Evolutionary conservation across 2,888 invertebrate species (phyloP).

Genomic region (Meghimatium bilineatum): DNA sequence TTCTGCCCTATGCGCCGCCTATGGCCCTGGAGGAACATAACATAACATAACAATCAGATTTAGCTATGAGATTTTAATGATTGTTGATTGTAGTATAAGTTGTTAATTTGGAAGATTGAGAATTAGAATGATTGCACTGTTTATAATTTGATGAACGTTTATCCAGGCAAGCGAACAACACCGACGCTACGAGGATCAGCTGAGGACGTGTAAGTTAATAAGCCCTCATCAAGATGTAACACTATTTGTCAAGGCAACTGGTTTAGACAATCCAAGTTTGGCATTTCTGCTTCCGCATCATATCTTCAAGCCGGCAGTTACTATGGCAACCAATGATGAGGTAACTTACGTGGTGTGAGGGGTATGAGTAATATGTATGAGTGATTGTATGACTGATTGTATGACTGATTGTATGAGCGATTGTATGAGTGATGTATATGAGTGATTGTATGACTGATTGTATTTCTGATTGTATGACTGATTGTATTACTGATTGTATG

Average conservation of each 20-base stretch:
- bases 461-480: no score
- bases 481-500: not conserved
- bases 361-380: no score
- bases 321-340: slow-evolving; percentile 31
- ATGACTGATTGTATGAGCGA: no score
- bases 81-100: not conserved
- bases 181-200: slow-evolving; percentile 88
- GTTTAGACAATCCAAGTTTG: slow-evolving; percentile 75
- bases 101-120: not conserved
- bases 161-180: slow-evolving; percentile 87
- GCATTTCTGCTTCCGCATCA: slow-evolving; percentile 55
- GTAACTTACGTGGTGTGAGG: slow-evolving; percentile 3
- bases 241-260: slow-evolving; percentile 85
- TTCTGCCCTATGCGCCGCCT: no score
- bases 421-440: no score
- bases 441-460: not conserved
- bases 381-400: not conserved
- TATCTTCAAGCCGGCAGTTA: slow-evolving; percentile 60
- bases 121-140: not conserved
- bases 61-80: no score
- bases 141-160: not conserved
- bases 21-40: no score
- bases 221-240: slow-evolving; percentile 86
- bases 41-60: no score
- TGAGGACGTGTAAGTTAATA: slow-evolving; percentile 86